Conservation (phyloP, 64 coral and sea anemone species). For the Trachythela sp. region DNA sequence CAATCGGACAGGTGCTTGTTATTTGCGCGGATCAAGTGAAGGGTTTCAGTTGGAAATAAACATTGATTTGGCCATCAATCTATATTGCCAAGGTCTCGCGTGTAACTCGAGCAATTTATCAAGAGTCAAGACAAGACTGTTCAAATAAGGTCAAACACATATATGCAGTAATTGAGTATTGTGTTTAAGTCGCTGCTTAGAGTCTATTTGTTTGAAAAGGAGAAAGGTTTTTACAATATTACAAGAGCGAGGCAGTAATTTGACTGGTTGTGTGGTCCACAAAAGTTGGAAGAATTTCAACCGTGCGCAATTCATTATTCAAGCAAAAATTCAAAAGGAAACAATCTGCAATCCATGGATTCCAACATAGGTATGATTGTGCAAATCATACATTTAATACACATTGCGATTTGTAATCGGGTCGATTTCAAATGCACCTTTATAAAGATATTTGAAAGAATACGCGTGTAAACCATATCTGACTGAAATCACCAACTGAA, state of each 20-base stretch:
- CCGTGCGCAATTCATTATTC: not conserved
- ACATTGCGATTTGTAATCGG: too few relatives aligned
- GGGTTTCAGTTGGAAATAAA: not conserved
- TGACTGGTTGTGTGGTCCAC: not conserved
- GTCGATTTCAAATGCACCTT: too few relatives aligned
- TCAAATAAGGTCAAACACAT: constrained; percentile 20
- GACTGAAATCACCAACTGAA: too few relatives aligned
- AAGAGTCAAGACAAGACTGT: not conserved
- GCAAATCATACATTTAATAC: too few relatives aligned
- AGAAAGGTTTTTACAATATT: not conserved
- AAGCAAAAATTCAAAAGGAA: too few relatives aligned
- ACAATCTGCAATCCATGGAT: not conserved
- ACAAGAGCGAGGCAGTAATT: not conserved
- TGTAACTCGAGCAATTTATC: not conserved
- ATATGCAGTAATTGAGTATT: constrained; percentile 20
- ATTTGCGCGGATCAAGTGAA: not conserved
- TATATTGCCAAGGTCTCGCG: not conserved
- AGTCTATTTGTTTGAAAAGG: not conserved
- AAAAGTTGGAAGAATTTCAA: not conserved
- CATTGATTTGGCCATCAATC: not conserved
- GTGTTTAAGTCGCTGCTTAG: not conserved
- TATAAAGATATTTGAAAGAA: too few relatives aligned
- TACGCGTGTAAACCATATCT: too few relatives aligned
- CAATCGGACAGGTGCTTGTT: not conserved
- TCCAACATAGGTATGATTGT: not conserved